Evolutionary conservation across 2,888 invertebrate species (phyloP).

Genomic region (Melikaiella ostensackeni): DNA sequence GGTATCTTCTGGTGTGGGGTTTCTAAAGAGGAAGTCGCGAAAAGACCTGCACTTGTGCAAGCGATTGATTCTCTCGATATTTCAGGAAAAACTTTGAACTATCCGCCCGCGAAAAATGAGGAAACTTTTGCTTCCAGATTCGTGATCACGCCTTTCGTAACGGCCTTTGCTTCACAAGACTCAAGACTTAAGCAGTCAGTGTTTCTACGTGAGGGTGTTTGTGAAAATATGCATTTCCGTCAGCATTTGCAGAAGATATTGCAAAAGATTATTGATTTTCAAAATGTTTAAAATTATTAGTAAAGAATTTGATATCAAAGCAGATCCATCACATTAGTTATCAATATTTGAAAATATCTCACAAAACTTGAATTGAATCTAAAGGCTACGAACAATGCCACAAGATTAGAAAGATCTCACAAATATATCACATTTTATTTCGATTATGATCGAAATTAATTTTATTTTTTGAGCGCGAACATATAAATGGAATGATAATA

Average conservation of each 20-base stretch:
- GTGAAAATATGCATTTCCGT: conserved; percentile 1
- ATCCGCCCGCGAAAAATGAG: conserved; percentile 72
- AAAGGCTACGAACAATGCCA: too few species aligned
- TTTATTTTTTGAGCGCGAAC: too few species aligned
- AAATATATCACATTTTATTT: too few species aligned
- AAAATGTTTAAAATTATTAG: too few species aligned
- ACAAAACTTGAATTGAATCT: too few species aligned
- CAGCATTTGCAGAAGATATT: not conserved
- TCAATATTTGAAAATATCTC: too few species aligned
- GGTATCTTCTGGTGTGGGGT: conserved; percentile 14
- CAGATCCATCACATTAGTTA: too few species aligned
- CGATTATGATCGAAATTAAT: too few species aligned
- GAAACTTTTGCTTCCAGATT: conserved; percentile 70
- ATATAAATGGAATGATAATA: too few species aligned
- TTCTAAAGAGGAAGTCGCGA: conserved; percentile 33
- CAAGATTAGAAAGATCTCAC: too few species aligned
- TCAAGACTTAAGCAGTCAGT: conserved; percentile 16
- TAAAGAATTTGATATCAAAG: too few species aligned
- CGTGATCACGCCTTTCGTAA: conserved; percentile 66
- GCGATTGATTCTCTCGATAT: conserved; percentile 74
- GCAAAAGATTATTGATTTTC: too few species aligned
- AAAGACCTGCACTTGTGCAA: conserved; percentile 54
- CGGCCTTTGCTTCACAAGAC: conserved; percentile 57
- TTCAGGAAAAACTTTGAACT: conserved; percentile 68
- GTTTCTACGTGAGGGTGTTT: not conserved